Evolutionary conservation across 2,888 invertebrate genomes (phyloP).

Genomic region (Lepidochitona cinerea): DNA sequence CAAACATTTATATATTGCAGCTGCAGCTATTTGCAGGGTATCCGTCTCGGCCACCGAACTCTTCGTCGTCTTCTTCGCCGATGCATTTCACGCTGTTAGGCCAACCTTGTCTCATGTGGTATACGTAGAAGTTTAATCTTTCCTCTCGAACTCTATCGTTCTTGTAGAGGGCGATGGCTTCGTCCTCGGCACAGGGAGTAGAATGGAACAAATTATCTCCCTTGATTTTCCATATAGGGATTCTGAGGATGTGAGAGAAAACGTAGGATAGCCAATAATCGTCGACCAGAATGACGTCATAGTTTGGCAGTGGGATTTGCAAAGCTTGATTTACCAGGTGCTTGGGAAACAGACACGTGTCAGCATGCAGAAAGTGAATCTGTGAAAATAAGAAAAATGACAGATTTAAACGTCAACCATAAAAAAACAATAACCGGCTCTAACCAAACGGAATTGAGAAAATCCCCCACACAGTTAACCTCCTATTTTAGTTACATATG

Average conservation of each 20-base stretch:
- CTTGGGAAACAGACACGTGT: constrained; percentile 4
- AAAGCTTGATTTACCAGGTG: neutral
- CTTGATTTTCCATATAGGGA: constrained; percentile 7
- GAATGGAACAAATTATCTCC: neutral
- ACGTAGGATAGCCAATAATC: neutral
- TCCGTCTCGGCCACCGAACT: no score
- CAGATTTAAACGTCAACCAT: no score
- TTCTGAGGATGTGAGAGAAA: neutral
- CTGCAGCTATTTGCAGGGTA: no score
- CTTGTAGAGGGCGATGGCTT: neutral
- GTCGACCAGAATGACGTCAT: constrained; percentile 9
- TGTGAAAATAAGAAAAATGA: no score
- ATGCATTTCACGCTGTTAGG: neutral
- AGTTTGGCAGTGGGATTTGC: neutral
- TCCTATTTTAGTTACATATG: no score
- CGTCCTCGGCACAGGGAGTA: constrained; percentile 2
- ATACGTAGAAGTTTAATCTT: constrained; percentile 2
- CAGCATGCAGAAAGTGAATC: constrained; percentile 7
- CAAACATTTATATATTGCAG: no score
- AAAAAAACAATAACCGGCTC: no score
- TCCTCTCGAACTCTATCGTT: constrained; percentile 2
- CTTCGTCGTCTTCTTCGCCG: neutral
- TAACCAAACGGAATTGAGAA: no score
- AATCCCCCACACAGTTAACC: no score
- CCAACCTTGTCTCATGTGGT: constrained; percentile 8